Percentiles rank a stretch among this genome's conserved stretches.
These are phyloP conservation scores for Scaptomyza hsui DNA, from an alignment of 1,140 invertebrate species.

Conservation along the genomic window DNA sequence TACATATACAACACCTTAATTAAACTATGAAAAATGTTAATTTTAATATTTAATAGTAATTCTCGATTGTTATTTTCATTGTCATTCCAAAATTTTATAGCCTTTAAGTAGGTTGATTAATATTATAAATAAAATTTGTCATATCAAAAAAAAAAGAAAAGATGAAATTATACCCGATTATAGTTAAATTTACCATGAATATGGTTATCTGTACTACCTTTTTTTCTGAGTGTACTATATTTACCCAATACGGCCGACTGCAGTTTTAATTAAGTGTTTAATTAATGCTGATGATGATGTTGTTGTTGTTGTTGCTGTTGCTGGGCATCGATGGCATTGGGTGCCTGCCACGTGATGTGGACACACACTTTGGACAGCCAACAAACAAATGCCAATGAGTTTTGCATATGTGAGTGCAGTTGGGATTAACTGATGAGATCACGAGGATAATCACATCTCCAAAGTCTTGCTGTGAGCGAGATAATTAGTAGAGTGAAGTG, in stretches of 20 bases:
- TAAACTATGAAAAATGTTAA: no score
- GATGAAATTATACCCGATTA: no score
- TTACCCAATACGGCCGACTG: constrained; percentile 11
- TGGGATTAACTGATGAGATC: constrained; percentile 32
- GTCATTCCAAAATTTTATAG: no score
- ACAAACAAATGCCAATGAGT: constrained; percentile 35
- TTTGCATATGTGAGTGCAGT: constrained; percentile 34
- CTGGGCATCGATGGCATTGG: constrained; percentile 31
- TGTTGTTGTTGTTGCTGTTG: constrained; percentile 37
- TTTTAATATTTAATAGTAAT: no score
- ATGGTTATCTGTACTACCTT: no score
- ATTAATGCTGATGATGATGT: constrained; percentile 31
- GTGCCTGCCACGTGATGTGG: constrained; percentile 20
- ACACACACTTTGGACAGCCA: constrained; percentile 9
- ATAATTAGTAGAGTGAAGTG: neutral
- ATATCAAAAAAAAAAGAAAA: no score
- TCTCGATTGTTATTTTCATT: no score
- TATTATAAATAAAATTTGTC: no score
- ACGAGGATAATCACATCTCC: neutral
- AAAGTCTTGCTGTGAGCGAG: neutral
- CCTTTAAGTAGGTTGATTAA: no score
- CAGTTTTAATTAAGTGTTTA: constrained; percentile 57
- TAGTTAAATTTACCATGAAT: no score
- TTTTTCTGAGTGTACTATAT: no score
- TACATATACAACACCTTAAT: no score